Conservation (phyloP, 2,113 vertebrate genomes). For the Eptesicus fuscus region DNA sequence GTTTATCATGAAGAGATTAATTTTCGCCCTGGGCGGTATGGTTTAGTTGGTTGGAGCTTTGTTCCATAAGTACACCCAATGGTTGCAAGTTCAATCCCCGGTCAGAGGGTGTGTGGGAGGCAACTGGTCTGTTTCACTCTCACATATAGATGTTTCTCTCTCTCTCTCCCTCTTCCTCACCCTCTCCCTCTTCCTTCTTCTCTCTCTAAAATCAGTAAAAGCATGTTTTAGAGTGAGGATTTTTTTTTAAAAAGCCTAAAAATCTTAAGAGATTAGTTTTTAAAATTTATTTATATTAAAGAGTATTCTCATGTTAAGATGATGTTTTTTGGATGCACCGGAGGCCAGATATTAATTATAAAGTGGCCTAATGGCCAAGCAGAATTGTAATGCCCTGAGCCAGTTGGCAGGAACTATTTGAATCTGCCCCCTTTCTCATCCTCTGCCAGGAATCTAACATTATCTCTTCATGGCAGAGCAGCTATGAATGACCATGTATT, state of each 20-base stretch:
- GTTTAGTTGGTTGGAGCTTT: not conserved
- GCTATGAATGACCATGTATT: not conserved
- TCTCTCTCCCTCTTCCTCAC: not conserved
- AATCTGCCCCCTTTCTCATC: not conserved
- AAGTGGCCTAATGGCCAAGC: not conserved
- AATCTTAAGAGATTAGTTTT: not conserved
- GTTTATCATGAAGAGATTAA: not conserved
- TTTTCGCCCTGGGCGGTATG: not conserved
- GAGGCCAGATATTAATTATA: not conserved
- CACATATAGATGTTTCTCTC: not conserved
- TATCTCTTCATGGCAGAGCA: not conserved
- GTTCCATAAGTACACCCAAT: not conserved
- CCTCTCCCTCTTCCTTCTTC: not conserved
- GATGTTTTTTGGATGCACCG: not conserved
- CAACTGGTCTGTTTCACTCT: not conserved
- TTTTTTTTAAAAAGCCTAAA: not conserved
- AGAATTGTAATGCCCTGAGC: not conserved
- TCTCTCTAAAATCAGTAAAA: not conserved
- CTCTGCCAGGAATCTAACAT: constrained; percentile 29
- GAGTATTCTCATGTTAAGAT: not conserved
- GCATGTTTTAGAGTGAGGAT: not conserved
- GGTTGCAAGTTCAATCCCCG: not conserved
- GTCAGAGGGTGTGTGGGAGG: not conserved
- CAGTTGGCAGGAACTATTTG: not conserved
- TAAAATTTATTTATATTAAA: not conserved